Base-by-base conservation (phyloP, 2,888 invertebrate genomes). In the Drosophila mulleri region DNA sequence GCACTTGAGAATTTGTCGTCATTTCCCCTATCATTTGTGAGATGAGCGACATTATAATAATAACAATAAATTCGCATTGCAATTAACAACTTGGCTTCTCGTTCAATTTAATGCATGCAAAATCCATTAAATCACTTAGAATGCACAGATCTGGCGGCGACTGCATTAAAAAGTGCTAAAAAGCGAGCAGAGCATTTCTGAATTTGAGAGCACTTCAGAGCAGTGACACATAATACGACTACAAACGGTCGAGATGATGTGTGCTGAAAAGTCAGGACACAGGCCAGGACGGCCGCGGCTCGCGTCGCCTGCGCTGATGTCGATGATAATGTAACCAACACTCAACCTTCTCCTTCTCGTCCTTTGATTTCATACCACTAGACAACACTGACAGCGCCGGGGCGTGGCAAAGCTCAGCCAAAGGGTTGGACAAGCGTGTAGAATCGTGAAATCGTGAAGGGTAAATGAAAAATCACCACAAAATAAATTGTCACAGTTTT, bases 71-170 rank as follows among this genome's bases (percentile, higher is more conserved):
- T 85, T 75, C 82, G 72, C 77, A 74, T 58, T 71, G 89, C 89
- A 85, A 85, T 85, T 89, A 85, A 79, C 74, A 87, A 87, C 89
- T 76, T 81, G 58, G 71, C 66, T 73, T 71, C 62, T 65, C 66
- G 42, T 75, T 75, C 61, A 80, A 69, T 59, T 77, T 79, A 70
- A 77, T 82, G 77, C 82, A 88, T 86, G 86, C 75, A 81, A 88
- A 90, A 90, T 90, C 83, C 89, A 89, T 89, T 89, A 89, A 90
- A 87, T 78, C 91, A 81, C 89, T 89, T 72, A 63, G 77, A 76
- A 74, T 59, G 57, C 70, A 72, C 57, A 85, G 72, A 75, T 59
- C 70, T 47, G 35, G 29, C 42, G 45, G 45, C 11, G 61, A 65
- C 39, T 79, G 66, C 77, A 78, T 77, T 78, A 75, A 72, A 75